Percentiles rank a stretch among this genome's conserved stretches.
Evolutionary conservation across 2,113 vertebrate genomes (phyloP).

Genomic region (Rhynchomys soricoides): DNA sequence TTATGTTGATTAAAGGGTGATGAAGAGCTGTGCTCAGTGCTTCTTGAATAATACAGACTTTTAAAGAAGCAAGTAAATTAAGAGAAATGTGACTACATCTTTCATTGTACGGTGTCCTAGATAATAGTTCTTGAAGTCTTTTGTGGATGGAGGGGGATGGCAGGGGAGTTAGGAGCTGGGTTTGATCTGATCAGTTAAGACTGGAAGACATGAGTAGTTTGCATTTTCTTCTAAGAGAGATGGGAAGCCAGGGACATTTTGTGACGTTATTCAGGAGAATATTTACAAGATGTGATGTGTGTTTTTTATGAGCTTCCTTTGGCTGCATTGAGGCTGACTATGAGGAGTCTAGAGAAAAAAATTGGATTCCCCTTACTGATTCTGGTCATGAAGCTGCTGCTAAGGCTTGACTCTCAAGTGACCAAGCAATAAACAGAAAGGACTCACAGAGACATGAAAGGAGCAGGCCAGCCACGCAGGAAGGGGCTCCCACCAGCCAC

Average conservation of each 20-base stretch:
- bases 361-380: neutral
- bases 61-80: neutral
- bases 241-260: neutral
- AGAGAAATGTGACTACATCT: neutral
- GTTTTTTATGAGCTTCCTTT: neutral
- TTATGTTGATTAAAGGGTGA: neutral
- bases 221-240: constrained; percentile 11
- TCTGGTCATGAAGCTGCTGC: neutral
- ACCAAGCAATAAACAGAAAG: neutral
- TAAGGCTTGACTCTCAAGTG: neutral
- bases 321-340: neutral
- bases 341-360: neutral
- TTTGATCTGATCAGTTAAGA: neutral
- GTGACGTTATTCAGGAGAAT: neutral
- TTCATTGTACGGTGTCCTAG: neutral
- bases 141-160: neutral
- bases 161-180: neutral
- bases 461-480: neutral
- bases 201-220: neutral
- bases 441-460: neutral
- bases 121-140: neutral
- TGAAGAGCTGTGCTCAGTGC: neutral
- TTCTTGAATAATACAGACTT: neutral
- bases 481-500: neutral
- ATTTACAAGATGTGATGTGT: neutral